These are phyloP conservation scores for Hypotaenidia philippensis DNA, from an alignment of 2,797 vertebrate genomes.

Conservation along the genomic window DNA sequence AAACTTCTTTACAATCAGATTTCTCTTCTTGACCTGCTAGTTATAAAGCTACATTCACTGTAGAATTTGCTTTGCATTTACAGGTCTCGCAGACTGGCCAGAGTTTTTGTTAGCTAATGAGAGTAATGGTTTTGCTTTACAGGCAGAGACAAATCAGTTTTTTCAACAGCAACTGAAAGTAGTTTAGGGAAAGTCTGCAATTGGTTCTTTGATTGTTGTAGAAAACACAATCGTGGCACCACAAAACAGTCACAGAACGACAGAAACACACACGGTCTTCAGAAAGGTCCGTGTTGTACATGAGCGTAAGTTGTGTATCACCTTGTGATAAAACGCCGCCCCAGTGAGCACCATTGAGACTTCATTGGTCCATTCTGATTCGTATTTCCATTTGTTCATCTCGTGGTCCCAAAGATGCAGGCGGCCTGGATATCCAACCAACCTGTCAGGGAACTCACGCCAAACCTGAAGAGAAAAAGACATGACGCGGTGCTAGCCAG, in stretches of 20 bases:
- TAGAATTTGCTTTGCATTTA: background rate
- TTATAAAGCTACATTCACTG: background rate
- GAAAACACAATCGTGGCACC: background rate
- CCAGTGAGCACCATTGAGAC: slow-evolving; percentile 99
- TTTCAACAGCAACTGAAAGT: background rate
- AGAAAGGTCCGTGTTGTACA: background rate
- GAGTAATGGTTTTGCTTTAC: background rate
- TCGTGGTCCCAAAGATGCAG: slow-evolving; percentile 99
- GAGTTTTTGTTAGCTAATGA: background rate
- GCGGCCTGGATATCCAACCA: slow-evolving; percentile 97
- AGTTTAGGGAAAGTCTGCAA: background rate
- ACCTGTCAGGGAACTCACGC: slow-evolving; percentile 96
- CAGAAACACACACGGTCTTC: background rate
- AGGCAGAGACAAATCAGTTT: background rate
- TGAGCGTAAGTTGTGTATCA: background rate
- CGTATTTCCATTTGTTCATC: slow-evolving; percentile 98
- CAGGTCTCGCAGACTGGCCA: background rate
- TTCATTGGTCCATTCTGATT: slow-evolving; percentile 99
- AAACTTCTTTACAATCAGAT: background rate
- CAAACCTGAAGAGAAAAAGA: slow-evolving; percentile 86
- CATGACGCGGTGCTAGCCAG: accelerated
- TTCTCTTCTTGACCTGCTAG: background rate
- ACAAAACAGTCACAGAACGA: background rate
- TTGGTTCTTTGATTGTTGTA: background rate
- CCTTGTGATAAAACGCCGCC: slow-evolving; percentile 99